Conservation (phyloP, 2,113 vertebrate genomes). For the Pongo pygmaeus region DNA sequence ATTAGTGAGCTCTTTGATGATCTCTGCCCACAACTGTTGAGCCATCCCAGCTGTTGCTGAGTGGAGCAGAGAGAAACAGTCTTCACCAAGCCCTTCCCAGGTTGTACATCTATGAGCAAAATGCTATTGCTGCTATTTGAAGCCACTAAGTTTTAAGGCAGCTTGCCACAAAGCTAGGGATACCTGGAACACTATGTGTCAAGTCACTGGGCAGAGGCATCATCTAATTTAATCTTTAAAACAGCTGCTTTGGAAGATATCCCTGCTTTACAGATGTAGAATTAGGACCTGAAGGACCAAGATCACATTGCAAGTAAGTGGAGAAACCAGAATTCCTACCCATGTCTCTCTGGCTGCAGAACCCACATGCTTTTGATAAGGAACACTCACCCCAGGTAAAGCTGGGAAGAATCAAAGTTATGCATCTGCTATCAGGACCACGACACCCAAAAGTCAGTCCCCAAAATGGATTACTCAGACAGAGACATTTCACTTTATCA, state of each 20-base stretch:
- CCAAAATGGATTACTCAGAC: accelerated
- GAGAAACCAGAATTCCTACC: background rate
- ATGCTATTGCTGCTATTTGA: background rate
- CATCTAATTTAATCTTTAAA: background rate
- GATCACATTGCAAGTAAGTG: background rate
- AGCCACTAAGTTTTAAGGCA: background rate
- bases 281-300: background rate
- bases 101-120: background rate
- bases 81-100: background rate
- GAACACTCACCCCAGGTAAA: background rate
- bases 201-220: background rate
- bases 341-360: background rate
- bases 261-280: accelerated
- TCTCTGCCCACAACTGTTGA: background rate
- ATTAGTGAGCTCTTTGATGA: no score
- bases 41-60: background rate
- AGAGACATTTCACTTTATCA: accelerated
- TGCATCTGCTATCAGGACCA: background rate
- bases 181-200: background rate
- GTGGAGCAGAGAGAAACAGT: background rate
- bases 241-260: background rate
- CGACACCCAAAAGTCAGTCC: background rate
- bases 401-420: background rate
- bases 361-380: background rate
- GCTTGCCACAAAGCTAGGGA: background rate